Evolutionary conservation across 2,888 invertebrate species (phyloP).

Genomic region (Rhaphigaster nebulosa): DNA sequence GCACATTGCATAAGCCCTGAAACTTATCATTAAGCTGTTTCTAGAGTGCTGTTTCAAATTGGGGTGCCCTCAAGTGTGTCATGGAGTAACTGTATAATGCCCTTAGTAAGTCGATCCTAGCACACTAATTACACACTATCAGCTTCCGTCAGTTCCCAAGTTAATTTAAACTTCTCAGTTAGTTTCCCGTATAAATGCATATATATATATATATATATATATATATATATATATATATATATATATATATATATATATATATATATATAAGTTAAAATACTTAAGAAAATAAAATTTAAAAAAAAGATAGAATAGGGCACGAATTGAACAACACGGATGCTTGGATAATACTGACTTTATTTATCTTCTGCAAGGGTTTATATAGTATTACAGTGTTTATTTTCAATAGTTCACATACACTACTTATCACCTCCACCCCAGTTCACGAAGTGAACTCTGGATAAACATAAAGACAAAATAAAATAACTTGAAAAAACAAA

Average conservation of each 20-base stretch:
- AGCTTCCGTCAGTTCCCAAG: not conserved
- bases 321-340: too few relatives aligned
- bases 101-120: constrained; percentile 11
- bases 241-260: not conserved
- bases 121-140: constrained; percentile 12
- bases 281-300: too few relatives aligned
- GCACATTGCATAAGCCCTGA: not conserved
- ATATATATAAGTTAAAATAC: too few relatives aligned
- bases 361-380: too few relatives aligned
- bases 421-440: too few relatives aligned
- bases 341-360: too few relatives aligned
- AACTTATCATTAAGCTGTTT: constrained; percentile 6
- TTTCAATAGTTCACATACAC: too few relatives aligned
- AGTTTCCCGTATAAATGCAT: not conserved
- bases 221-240: not conserved
- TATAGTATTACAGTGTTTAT: too few relatives aligned
- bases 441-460: too few relatives aligned
- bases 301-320: too few relatives aligned
- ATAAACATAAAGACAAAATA: too few relatives aligned
- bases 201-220: not conserved
- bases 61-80: not conserved
- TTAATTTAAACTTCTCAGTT: constrained; percentile 28
- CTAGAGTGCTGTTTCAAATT: constrained; percentile 18
- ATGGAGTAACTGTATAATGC: constrained; percentile 26
- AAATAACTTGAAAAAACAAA: too few relatives aligned